Base-by-base conservation (phyloP, 2,797 vertebrate species). In the Rachycentron canadum region DNA sequence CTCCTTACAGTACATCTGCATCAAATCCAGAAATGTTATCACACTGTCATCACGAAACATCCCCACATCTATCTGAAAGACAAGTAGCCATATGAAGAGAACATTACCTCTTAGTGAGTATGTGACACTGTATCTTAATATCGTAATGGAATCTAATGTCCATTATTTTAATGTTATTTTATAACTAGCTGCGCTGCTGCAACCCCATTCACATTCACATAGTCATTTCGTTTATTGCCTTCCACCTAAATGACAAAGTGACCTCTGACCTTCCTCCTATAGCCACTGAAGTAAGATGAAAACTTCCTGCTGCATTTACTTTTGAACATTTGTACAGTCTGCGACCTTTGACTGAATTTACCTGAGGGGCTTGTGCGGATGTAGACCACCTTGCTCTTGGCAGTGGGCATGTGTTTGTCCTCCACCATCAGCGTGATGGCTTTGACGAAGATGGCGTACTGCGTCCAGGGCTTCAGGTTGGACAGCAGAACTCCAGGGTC, bases 381-480 rank as follows among this genome's bases (percentile, higher is more conserved):
- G 93, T 99, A 99, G 6, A 98, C 94, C 84, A 99, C 96, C 83
- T 98, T 96, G 77, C 97, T 99, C 94, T 99, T 99, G 73, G 98
- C 98, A 60, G 97, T 97, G 0, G 96, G 96, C 78, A 96, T 94
- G 65, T 97, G 96, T 9, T 96, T 97, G 89, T 99, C 97, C 78
- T 96, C 96, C 90, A 97, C 96, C 69, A 97, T 96, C 63, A 99
- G 95, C 0, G 97, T 99, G 88, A 98, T 96, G 0, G 98, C 97
- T 92, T 99, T 99, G 66, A 99, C 97, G 2, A 99, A 99, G 77
- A 99, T 89, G 0, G 97, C 98, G 0, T 99, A 99, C 77, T 98
- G 98, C 1, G 98, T 99, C 98, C 98, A 99, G 21, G 98, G 98
- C 89, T 98, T 99, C 59, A 99, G 91, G 2, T 89, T 91, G 0